Evolutionary conservation across 2,797 vertebrate genomes (phyloP).

Genomic region (Hypotaenidia philippensis): DNA sequence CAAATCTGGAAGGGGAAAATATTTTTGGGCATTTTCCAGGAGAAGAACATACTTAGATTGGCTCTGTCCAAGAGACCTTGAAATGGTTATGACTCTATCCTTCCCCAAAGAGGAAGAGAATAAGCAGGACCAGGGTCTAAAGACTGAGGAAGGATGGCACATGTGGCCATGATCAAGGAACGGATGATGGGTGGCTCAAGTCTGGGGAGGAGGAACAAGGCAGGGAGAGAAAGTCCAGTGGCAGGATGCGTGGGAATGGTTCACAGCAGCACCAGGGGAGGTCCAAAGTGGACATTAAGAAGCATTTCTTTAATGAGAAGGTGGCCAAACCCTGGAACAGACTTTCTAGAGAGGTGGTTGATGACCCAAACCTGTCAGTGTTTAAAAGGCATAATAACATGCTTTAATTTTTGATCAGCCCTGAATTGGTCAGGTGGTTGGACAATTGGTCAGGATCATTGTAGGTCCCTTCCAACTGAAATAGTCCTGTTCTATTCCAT

Average conservation of each 20-base stretch:
- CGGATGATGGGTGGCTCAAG: not conserved
- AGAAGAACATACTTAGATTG: not conserved
- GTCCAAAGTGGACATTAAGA: accelerated
- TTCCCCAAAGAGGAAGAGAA: not conserved
- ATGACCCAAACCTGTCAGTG: too few relatives aligned
- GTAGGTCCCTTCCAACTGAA: not conserved
- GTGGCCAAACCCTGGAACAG: not conserved
- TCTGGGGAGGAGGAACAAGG: not conserved
- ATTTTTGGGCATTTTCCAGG: not conserved
- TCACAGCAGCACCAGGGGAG: not conserved
- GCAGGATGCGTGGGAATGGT: not conserved
- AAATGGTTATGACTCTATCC: not conserved
- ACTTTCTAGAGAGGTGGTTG: too few relatives aligned
- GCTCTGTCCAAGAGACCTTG: not conserved
- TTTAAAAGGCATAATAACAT: too few relatives aligned
- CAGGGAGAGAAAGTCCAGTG: not conserved
- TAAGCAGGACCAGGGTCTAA: not conserved
- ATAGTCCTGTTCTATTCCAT: too few relatives aligned
- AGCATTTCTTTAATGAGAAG: not conserved
- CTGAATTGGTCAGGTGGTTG: not conserved
- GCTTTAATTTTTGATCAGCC: not conserved
- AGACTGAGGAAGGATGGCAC: not conserved
- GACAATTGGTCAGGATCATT: not conserved
- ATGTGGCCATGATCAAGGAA: not conserved
- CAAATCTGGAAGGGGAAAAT: not conserved